Evolutionary conservation across 2,113 vertebrate genomes (phyloP), one percentile per base, ranked within the genome.

Genomic region (Paraplagusia blochii): DNA sequence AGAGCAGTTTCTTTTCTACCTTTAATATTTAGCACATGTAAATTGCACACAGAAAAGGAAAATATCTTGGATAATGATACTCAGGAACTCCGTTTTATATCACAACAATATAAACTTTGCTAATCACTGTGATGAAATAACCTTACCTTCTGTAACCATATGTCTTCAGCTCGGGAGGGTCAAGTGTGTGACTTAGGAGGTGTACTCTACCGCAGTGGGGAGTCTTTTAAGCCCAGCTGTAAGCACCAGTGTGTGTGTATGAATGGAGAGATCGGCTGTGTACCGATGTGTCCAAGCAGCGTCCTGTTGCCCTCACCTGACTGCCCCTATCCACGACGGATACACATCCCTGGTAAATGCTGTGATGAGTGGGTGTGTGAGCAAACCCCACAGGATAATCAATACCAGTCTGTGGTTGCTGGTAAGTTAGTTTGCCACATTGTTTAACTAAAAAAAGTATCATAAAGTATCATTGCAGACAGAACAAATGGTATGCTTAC

Each of bases 311-410:
- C 90, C 0, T 89, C 89, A 8, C 77, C 85, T 0, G 81, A 88
- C 18, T 93, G 92, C 58, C 92, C 89, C 0, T 81, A 44, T 33
- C 91, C 89, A 0, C 85, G 47, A 0, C 68, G 85, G n/a, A 73
- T 90, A 39, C 85, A 75, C 52, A 40, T 84, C 1, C 86, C n/a
- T 10, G 80, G 83, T 3, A 85, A 84, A n/a, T 93, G 92, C 83
- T 92, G 92, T 0, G 90, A 92, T 46, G 92, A 93, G 72, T 93
- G 90, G 92, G n/a, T 87, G 54, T 93, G 92, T 0, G 81, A 88
- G 38, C 66, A 86, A 58, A 77, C 54, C 1, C 64, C 67, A 0
- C 33, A 79, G 55, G 82, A 84, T 10, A 58, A 69, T 4, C 55
- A 0, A 68, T 81, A 84, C 0, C 63, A 81, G 63, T 83, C 80